Evolutionary conservation across 2,113 vertebrate species (phyloP), one percentile per base, ranked within the genome.

Genomic region (Oreochromis aureus): DNA sequence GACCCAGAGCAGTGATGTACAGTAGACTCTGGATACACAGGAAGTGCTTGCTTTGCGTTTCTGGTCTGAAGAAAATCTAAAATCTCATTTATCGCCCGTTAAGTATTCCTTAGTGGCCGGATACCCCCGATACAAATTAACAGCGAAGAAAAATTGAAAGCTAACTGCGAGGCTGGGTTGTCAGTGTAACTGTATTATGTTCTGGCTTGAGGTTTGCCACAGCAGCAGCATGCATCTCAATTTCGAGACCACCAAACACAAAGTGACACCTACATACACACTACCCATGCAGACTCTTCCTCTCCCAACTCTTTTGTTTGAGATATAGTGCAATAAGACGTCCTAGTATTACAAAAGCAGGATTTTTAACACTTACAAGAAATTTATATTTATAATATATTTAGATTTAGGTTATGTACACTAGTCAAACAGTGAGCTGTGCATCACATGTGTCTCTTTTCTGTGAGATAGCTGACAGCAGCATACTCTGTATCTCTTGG

Each of bases 401-500:
- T 30, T 73, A 69, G 66, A 58, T 84, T 79, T 53, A 76, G 18
- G 27, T 71, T 59, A 59, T 80, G 73, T 78, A 78, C 46, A 58
- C 58, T 34, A 53, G 8, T 39, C 10, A 5, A 80, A 79, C 18
- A 44, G 19, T 84, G 4, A 84, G n/a, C 12, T 48, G 19, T 2
- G 3, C 5, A 2, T 85, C 82, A 83, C 54, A 54, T 16, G 15
- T 3, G 5, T 73, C 58, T 89, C 5, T 78, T 66, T 6, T 92
- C 66, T 19, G 83, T 5, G 10, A 82, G 78, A 81, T 89, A 92
- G 36, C 79, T 86, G 86, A 94, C 83, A 3, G 66, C 66, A 27
- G 92, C 91, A 3, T 95, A 95, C 34, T 93, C 89, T 4, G 90
- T 91, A 2, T 89, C 88, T 82, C 9, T 78, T 18, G 73, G 53